A percentile compares a stretch with the other conserved stretches of the same genome.
Evolutionary conservation across 2,797 vertebrate genomes (phyloP).

Genomic region (Clamator glandarius): DNA sequence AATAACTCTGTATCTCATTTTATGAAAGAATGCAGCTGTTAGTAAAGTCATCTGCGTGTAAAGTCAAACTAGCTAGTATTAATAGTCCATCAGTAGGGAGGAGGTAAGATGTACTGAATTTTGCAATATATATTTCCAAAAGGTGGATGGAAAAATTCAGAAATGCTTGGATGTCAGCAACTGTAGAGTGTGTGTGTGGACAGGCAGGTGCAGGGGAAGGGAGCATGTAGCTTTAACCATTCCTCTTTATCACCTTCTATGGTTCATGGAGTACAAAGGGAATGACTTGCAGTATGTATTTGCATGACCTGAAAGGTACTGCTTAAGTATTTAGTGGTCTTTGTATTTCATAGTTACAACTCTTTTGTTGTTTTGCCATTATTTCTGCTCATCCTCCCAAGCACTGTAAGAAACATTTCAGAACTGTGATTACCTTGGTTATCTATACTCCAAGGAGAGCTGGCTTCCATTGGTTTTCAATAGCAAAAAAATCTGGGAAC

Average conservation of each 20-base stretch:
- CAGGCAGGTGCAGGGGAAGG: rapidly evolving
- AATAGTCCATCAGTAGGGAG: background rate
- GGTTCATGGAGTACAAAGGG: background rate
- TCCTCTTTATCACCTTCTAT: background rate
- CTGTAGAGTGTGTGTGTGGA: no score
- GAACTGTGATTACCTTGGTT: background rate
- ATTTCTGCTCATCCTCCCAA: background rate
- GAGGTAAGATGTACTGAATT: background rate
- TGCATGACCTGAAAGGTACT: background rate
- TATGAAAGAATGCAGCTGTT: background rate
- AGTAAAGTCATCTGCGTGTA: background rate
- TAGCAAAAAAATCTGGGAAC: background rate
- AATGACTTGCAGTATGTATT: background rate
- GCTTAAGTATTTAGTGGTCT: background rate
- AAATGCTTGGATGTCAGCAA: background rate
- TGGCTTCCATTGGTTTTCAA: background rate
- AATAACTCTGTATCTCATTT: background rate
- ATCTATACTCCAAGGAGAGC: background rate
- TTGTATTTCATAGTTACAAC: background rate
- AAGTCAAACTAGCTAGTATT: background rate
- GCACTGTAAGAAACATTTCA: background rate
- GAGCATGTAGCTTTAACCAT: background rate
- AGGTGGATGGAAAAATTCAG: background rate
- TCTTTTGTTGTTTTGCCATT: background rate
- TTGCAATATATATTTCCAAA: background rate